A percentile compares a stretch with the other conserved stretches of the same genome.
phyloP scores from a whole-genome alignment of 2,113 vertebrate genomes.

The Psilopsiagon aymara region DNA sequence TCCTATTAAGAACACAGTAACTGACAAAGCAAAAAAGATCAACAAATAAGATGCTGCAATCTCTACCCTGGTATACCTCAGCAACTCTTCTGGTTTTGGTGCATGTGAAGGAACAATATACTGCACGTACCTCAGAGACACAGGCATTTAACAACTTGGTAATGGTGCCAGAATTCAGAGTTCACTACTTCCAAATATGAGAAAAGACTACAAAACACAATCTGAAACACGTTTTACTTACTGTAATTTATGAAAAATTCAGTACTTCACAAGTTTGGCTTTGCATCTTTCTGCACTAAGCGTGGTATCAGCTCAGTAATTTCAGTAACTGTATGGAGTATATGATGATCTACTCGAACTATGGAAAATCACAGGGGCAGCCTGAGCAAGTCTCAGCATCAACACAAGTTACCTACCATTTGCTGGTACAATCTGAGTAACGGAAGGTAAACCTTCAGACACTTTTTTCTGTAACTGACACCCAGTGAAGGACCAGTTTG shows the following conservation, averaged over 20 bases:
- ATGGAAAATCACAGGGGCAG: not conserved
- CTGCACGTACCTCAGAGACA: not conserved
- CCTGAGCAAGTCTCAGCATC: not conserved
- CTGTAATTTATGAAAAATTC: not conserved
- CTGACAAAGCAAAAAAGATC: not conserved
- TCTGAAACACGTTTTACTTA: not conserved
- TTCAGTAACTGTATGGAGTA: not conserved
- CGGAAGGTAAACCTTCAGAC: not conserved
- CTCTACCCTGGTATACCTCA: not conserved
- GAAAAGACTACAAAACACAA: not conserved
- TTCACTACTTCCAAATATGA: not conserved
- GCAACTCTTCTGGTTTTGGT: not conserved
- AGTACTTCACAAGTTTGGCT: not conserved
- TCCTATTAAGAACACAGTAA: not conserved
- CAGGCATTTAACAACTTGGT: not conserved
- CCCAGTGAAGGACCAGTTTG: not conserved
- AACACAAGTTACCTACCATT: not conserved
- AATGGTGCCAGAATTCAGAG: not conserved
- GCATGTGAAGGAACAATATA: not conserved
- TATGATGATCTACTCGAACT: not conserved
- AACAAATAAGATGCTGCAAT: not conserved
- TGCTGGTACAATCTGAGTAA: not conserved
- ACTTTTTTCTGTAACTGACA: not conserved
- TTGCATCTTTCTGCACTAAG: not conserved
- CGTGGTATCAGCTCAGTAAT: not conserved